A percentile compares a stretch with the other conserved stretches of the same genome.
phyloP scores from a whole-genome alignment of 2,797 vertebrate genomes.

The Enteromius fasciolatus region DNA sequence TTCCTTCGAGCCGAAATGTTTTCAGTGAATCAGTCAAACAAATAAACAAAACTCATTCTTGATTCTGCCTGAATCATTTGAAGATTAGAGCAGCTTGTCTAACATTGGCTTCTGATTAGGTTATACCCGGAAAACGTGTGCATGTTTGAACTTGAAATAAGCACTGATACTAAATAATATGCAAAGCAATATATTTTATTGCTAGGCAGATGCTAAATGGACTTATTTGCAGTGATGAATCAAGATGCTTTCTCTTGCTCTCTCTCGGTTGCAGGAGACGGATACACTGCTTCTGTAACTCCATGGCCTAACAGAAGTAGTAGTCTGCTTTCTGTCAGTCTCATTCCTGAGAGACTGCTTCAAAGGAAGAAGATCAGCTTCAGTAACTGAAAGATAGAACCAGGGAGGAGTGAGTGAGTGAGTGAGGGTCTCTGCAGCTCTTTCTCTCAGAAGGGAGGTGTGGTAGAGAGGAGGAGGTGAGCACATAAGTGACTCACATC shows the following conservation, averaged over 20 bases:
- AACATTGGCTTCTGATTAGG: not conserved
- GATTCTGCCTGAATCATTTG: not conserved
- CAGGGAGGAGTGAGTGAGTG: slow-evolving; percentile 24
- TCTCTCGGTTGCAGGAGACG: slow-evolving; percentile 40
- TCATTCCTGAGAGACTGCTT: slow-evolving; percentile 48
- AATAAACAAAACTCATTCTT: not conserved
- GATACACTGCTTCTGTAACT: slow-evolving; percentile 40
- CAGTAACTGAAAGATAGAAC: slow-evolving; percentile 13
- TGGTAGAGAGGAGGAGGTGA: slow-evolving; percentile 28
- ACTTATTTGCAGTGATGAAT: slow-evolving; percentile 21
- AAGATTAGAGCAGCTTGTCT: not conserved
- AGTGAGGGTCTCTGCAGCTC: slow-evolving; percentile 32
- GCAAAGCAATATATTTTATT: slow-evolving; percentile 18
- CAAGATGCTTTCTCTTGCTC: slow-evolving; percentile 16
- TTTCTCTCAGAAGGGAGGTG: slow-evolving; percentile 35
- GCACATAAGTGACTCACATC: slow-evolving; percentile 28
- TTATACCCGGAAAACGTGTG: not conserved
- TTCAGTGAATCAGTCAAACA: not conserved
- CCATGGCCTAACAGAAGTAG: slow-evolving; percentile 7
- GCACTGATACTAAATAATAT: not conserved
- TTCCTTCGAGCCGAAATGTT: slow-evolving; percentile 39
- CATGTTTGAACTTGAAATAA: not conserved
- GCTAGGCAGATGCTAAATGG: slow-evolving; percentile 11
- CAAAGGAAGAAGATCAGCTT: slow-evolving; percentile 39
- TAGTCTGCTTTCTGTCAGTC: slow-evolving; percentile 59